A percentile compares a stretch with the other conserved stretches of the same genome.
Conservation (phyloP, 1,140 invertebrate genomes). For the Pseudobourletiella spinata region DNA sequence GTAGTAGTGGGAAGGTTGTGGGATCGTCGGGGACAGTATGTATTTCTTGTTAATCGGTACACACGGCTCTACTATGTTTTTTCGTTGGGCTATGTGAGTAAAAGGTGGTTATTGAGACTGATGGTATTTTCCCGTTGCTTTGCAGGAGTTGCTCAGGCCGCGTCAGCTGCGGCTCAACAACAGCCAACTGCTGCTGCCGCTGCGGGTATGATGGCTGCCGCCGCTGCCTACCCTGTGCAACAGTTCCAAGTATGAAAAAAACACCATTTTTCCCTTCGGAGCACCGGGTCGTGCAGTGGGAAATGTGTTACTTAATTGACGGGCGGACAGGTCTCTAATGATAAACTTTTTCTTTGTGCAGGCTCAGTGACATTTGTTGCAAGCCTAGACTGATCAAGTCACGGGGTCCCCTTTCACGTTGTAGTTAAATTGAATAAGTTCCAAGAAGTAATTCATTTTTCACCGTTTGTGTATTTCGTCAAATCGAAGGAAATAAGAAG, state of each 20-base stretch:
- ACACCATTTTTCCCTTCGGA: too few species aligned
- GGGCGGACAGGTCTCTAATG: neutral
- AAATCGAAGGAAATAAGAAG: neutral
- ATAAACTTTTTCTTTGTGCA: neutral
- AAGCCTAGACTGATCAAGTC: conserved; percentile 24
- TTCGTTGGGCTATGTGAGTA: too few species aligned
- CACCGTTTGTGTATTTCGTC: neutral
- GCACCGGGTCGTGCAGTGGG: neutral
- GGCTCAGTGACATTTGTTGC: conserved; percentile 30
- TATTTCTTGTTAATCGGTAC: too few species aligned
- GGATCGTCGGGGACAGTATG: too few species aligned
- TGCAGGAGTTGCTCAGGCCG: conserved; percentile 31
- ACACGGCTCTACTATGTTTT: too few species aligned
- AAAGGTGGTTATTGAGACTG: too few species aligned
- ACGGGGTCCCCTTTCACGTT: neutral
- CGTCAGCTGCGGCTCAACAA: conserved; percentile 27
- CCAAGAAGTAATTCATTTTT: neutral
- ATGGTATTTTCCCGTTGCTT: too few species aligned
- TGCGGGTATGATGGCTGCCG: conserved; percentile 31
- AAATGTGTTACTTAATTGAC: neutral
- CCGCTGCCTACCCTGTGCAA: conserved; percentile 35
- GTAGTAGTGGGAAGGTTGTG: too few species aligned
- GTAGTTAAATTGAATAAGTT: neutral
- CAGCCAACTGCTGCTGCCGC: conserved; percentile 29
- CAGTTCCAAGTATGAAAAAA: conserved; percentile 31